Conservation (phyloP, 2,113 vertebrate species). For the Macroglossus sobrinus region DNA sequence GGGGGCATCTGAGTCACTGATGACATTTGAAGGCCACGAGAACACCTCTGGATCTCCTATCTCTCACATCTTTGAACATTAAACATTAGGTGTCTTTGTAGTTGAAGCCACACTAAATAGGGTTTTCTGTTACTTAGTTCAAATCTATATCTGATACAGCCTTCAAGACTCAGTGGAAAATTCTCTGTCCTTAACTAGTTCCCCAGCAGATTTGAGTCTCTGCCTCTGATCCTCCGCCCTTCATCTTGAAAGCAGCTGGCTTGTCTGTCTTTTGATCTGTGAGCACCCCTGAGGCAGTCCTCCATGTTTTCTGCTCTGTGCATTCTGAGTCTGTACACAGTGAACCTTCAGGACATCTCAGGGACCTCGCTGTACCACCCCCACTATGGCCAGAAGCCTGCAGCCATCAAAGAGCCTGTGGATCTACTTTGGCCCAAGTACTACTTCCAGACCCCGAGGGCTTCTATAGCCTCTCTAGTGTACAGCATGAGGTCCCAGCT, state of each 20-base stretch:
- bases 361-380: no score
- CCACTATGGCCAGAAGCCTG: not conserved
- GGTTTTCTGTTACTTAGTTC: not conserved
- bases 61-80: not conserved
- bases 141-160: not conserved
- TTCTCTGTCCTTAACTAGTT: not conserved
- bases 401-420: not conserved
- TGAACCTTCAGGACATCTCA: no score
- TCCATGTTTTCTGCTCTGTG: no score
- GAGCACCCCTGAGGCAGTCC: no score
- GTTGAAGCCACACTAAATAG: not conserved
- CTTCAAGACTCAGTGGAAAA: not conserved
- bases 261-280: no score
- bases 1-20: not conserved
- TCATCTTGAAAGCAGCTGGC: not conserved
- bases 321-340: no score
- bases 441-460: not conserved
- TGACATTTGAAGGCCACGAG: not conserved
- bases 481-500: not conserved
- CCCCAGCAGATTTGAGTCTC: not conserved
- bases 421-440: not conserved
- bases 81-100: not conserved
- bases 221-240: not conserved
- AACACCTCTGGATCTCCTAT: not conserved
- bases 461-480: not conserved